phyloP scores from a whole-genome alignment of 1,140 invertebrate species.

The Cydia pomonella region DNA sequence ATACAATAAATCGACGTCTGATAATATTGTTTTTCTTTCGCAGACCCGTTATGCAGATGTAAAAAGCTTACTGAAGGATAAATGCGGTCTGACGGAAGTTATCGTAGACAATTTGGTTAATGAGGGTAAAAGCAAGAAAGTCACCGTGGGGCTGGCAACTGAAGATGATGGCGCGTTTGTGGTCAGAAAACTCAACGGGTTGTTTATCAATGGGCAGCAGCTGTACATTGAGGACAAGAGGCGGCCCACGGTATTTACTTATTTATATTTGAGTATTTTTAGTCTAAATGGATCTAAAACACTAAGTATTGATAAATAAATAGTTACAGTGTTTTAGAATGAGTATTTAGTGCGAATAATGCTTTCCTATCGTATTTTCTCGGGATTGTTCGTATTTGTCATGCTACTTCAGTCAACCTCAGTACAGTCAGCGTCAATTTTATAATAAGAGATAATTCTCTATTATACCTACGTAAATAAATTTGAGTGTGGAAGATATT shows the following conservation, averaged over 20 bases:
- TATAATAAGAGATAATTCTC: too few relatives aligned
- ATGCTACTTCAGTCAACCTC: too few relatives aligned
- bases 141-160: conserved; percentile 59
- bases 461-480: too few relatives aligned
- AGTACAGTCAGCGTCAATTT: too few relatives aligned
- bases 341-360: too few relatives aligned
- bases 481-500: too few relatives aligned
- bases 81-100: conserved; percentile 53
- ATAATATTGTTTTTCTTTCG: conserved; percentile 33
- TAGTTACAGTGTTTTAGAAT: too few relatives aligned
- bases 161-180: conserved; percentile 55
- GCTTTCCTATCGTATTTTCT: too few relatives aligned
- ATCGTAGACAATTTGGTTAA: conserved; percentile 59
- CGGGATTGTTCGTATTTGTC: too few relatives aligned
- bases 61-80: conserved; percentile 48
- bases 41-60: conserved; percentile 54
- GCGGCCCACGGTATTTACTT: not conserved
- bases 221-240: conserved; percentile 56
- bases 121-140: conserved; percentile 47
- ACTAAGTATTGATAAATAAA: too few relatives aligned
- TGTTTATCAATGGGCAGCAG: conserved; percentile 42
- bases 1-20: not conserved
- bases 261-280: not conserved
- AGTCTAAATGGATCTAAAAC: too few relatives aligned
- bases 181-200: conserved; percentile 53